phyloP scores from a whole-genome alignment of 2,113 vertebrate genomes.

The Limanda limanda region DNA sequence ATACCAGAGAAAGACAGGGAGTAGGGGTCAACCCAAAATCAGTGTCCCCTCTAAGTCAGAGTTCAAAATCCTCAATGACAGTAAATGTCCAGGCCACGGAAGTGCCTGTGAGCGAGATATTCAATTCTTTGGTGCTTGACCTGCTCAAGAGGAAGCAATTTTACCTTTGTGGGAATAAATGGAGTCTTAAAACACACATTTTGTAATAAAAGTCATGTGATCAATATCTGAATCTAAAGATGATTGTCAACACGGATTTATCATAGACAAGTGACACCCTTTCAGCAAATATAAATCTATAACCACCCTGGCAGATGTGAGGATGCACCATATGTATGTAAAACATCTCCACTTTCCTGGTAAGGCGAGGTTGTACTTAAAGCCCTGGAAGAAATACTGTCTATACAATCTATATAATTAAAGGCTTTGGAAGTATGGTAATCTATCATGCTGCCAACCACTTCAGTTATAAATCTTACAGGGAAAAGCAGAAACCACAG shows the following conservation, averaged over 20 bases:
- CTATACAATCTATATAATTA: conserved; percentile 13
- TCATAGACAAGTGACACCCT: not conserved
- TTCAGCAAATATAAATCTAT: too few species aligned
- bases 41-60: conserved; percentile 8
- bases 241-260: not conserved
- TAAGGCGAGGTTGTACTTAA: not conserved
- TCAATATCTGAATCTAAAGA: conserved; percentile 2
- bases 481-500: not conserved
- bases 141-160: not conserved
- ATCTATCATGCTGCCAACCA: not conserved
- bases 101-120: conserved; percentile 19
- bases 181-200: not conserved
- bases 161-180: not conserved
- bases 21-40: not conserved
- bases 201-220: not conserved
- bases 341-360: too few species aligned
- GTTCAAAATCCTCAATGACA: conserved; percentile 35
- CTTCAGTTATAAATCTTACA: not conserved
- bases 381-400: conserved; percentile 4
- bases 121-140: not conserved
- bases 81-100: conserved; percentile 8
- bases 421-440: conserved; percentile 7
- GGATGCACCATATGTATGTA: too few species aligned
- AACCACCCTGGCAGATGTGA: too few species aligned
- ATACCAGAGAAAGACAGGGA: not conserved